Base-by-base conservation (phyloP, 1,140 invertebrate genomes). In the Ostrea edulis region DNA sequence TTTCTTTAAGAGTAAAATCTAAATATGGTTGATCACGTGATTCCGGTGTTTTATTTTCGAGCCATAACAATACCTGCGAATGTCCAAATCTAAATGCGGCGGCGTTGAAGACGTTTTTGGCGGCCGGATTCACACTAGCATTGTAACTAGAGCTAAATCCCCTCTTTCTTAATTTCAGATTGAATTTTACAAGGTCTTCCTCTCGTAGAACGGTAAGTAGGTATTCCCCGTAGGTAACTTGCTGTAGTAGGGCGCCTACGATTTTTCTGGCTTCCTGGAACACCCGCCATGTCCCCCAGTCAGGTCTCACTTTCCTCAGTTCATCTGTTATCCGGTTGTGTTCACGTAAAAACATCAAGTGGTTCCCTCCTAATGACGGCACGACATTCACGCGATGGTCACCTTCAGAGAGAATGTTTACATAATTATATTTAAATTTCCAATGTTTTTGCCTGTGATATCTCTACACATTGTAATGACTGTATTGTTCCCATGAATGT, bases 51-150 rank as follows among this genome's bases (percentile, higher is more conserved):
- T 44, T 1, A 44, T 44, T 44, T 44, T 44, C 35, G 35, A 44
- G 5, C 35, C 35, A 2, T 44, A 22, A 29, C 17, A 22, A 14
- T 20, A 90, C 87, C 65, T 89, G 88, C 8, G 90, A 90, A 53
- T 90, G 90, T 81, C 90, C 90, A 62, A 90, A 90, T 55, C 90
- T 88, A 65, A 55, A 82, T 5, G 25, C 52, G 81, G 71, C 85
- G 12, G 77, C 85, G 12, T 65, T 71, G 35, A 86, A 86, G 8
- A 17, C 85, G 25, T 86, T 86, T 54, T 71, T 71, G 44, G 71
- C 65, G 51, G n/a, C 71, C 3, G 85, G 85, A 29, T 86, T 54
- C 17, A 25, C 7, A 54, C 53, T 29, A 8, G 14, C 3, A 54
- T 54, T 17, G 14, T 86, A 86, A 9, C 8, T 29, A 51, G 81